Percentiles rank a stretch among this genome's conserved stretches.
phyloP scores from a whole-genome alignment of 1,140 invertebrate species.

The Popillia japonica region DNA sequence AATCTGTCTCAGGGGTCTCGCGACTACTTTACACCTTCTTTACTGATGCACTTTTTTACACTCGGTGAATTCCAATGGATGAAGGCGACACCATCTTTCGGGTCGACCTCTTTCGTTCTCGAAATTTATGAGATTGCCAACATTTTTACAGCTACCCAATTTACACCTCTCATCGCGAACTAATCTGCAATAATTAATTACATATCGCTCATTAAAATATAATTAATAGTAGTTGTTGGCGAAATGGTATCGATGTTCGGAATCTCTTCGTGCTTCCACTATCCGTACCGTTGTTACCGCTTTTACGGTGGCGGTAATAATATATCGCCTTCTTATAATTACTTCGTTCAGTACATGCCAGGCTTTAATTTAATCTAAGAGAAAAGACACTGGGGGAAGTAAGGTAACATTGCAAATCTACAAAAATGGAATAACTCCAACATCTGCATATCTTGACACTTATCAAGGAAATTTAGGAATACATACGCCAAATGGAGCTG shows the following conservation, averaged over 20 bases:
- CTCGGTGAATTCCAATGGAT: constrained; percentile 34
- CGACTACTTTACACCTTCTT: constrained; percentile 38
- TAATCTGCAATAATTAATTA: constrained; percentile 39
- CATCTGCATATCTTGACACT: too few species aligned
- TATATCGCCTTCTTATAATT: constrained; percentile 20
- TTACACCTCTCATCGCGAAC: constrained; percentile 38
- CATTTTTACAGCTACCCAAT: constrained; percentile 38
- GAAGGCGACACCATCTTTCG: constrained; percentile 20
- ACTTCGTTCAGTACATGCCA: background rate
- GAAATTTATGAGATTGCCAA: constrained; percentile 38
- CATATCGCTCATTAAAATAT: constrained; percentile 39
- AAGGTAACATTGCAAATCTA: too few species aligned
- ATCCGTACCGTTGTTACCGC: constrained; percentile 12
- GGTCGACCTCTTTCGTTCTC: constrained; percentile 23
- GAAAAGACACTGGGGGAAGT: background rate
- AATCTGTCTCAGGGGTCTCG: constrained; percentile 35
- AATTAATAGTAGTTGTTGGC: constrained; percentile 34
- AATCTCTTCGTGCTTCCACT: constrained; percentile 29
- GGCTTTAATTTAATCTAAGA: background rate
- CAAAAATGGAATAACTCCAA: too few species aligned
- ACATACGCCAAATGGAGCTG: too few species aligned
- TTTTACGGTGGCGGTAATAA: background rate
- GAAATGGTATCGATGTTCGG: constrained; percentile 25
- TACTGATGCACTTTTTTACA: constrained; percentile 36
- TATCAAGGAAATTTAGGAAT: too few species aligned